These are phyloP conservation scores for Limnephilus rhombicus DNA, from an alignment of 2,888 invertebrate species.

Conservation along the genomic window DNA sequence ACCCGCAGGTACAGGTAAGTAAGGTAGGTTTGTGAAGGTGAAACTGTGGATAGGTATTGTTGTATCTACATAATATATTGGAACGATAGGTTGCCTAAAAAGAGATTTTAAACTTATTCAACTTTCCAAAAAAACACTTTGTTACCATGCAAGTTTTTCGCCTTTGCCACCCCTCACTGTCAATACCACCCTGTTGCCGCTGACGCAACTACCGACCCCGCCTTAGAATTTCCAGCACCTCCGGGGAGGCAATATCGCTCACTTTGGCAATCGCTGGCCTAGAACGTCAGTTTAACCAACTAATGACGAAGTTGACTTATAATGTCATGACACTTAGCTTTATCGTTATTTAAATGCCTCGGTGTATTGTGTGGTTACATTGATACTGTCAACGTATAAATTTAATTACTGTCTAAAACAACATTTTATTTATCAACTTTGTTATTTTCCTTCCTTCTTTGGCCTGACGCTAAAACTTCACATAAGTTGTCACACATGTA, in stretches of 20 bases:
- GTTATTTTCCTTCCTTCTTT: not conserved
- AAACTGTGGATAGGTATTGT: too few species aligned
- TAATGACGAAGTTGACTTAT: not conserved
- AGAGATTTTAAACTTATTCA: too few species aligned
- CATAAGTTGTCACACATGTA: not conserved
- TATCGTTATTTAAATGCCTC: not conserved
- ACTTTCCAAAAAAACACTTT: too few species aligned
- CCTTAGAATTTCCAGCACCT: not conserved
- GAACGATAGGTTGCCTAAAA: too few species aligned
- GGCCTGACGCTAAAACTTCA: not conserved
- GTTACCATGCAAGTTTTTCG: too few species aligned
- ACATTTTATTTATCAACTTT: not conserved
- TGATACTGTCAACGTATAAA: not conserved
- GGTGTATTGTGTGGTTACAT: not conserved
- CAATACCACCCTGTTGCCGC: not conserved
- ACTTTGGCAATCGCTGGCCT: not conserved
- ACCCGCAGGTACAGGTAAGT: too few species aligned
- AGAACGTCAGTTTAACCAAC: not conserved
- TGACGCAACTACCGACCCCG: not conserved
- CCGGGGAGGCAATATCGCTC: not conserved
- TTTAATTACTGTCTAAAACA: not conserved
- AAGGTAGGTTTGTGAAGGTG: too few species aligned
- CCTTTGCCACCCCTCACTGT: not conserved
- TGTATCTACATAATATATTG: too few species aligned
- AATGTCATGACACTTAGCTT: not conserved